Base-by-base conservation (phyloP, 2,888 invertebrate species). In the Diaprepes abbreviatus region DNA sequence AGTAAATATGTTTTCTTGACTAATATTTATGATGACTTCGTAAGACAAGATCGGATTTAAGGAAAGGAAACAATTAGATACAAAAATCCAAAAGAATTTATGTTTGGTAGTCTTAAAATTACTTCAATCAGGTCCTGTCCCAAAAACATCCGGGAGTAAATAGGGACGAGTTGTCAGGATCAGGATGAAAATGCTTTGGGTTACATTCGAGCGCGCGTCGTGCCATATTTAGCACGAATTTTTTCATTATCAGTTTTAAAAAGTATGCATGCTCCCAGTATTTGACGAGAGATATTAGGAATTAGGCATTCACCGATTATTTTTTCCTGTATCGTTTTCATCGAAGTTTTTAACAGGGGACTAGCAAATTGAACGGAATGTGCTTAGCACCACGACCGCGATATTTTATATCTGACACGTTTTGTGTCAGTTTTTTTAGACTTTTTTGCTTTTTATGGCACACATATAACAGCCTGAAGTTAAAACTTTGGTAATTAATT, bases 221-320 rank as follows among this genome's bases (percentile, higher is more conserved):
- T 52, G 40, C 38, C 69, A 62, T 72, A 60, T 72, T 66, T 69
- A 69, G 57, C 69, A 43, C 57, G 69, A 71, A 66, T 65, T 72
- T 71, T 72, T 72, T 72, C 72, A 72, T 72, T 72, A 72, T 66
- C 69, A 69, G 63, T 69, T 72, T 69, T 55, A 69, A 69, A 72
- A 72, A 72, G 72, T 72, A 69, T 69, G 72, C 72, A 72, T 72
- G 72, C 68, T 66, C 40, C 60, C 52, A 21, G 69, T 72, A 69
- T 72, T 69, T 65, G 69, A 67, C 57, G 52, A 65, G 68, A 67
- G 68, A 66, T 65, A 65, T 62, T 65, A 69, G 68, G 63, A 69
- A 69, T 59, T 65, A 48, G 60, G 55, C 35, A 12, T 35, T 28
- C 62, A 10, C 4, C 64, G 72, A 54, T 62, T 72, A 58, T 69